Evolutionary conservation across 2,888 invertebrate species (phyloP), one percentile per base, ranked within the genome.

Genomic region (Baccha elongata): DNA sequence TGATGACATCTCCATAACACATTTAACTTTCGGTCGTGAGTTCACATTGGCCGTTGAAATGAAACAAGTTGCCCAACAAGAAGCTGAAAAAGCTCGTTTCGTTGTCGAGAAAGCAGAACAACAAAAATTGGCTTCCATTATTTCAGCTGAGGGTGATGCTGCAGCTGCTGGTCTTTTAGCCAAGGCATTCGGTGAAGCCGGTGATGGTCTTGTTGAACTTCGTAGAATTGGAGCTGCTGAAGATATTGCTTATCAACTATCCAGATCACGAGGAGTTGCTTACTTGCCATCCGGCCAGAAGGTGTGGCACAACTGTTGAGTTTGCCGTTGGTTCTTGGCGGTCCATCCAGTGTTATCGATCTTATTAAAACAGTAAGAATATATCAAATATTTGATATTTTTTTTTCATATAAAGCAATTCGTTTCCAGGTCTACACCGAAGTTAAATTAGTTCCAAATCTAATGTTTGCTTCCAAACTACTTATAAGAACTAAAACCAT

Each of bases 51-150:
- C 99, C 85, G 99, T 99, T 48, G 99, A 99, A 92, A 94, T 98
- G 93, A 99, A 99, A 91, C 99, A 99, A 92, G 99, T 99, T 0
- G 99, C 99, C 0, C 99, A 99, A 90, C 99, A 99, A 91, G 99
- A 99, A 53, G 99, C 99, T 0, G 99, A 99, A 90, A 96, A 98
- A 89, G 99, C 99, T 3, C 94, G 99, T 88, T 99, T 98, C 92
- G 93, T 99, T 53, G 99, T 99, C 86, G 99, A 99, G 91, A 99
- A 98, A 92, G 99, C 99, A 13, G 99, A 99, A 91, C 99, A 99
- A 91, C 96, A 96, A 88, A 99, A 99, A 92, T 95, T 96, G 89
- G 93, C 93, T 1, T 95, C 98, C 53, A 94, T 98, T 87, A 98
- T 99, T 84, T 95, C 97, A 3, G 99, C 99, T 0, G 99, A 99